These are phyloP conservation scores for Microchrysa polita DNA, from an alignment of 2,888 invertebrate species.

Conservation along the genomic window DNA sequence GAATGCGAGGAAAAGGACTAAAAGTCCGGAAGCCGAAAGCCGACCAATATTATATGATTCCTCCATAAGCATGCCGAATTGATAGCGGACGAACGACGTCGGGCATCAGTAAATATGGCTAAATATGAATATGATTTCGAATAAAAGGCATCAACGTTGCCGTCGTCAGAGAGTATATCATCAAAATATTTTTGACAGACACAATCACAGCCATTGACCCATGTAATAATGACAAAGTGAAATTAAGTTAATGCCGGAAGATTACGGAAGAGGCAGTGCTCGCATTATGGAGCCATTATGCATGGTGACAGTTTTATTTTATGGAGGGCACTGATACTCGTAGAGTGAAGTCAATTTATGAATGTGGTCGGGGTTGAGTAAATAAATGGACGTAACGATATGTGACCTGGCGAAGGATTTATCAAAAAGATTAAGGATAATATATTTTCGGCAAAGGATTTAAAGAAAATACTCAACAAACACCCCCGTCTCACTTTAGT, in stretches of 20 bases:
- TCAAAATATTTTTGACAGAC: neutral
- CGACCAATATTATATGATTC: neutral
- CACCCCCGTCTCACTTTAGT: too few relatives aligned
- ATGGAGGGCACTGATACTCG: constrained; percentile 27
- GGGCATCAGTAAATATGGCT: neutral
- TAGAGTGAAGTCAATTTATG: constrained; percentile 39
- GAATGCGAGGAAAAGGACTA: neutral
- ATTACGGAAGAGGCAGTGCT: constrained; percentile 19
- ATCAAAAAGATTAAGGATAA: too few relatives aligned
- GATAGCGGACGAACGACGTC: neutral
- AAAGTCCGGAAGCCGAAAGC: neutral
- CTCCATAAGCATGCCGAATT: neutral
- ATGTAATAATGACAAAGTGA: constrained; percentile 44
- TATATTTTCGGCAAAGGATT: too few relatives aligned
- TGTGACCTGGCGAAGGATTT: too few relatives aligned
- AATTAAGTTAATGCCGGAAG: constrained; percentile 43
- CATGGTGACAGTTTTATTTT: constrained; percentile 36
- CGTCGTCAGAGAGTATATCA: too few relatives aligned
- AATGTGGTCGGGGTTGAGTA: neutral
- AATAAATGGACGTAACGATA: too few relatives aligned
- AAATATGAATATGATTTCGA: constrained; percentile 26
- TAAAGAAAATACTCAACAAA: too few relatives aligned
- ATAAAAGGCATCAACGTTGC: neutral
- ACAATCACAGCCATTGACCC: constrained; percentile 35
- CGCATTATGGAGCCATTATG: constrained; percentile 34